phyloP scores from a whole-genome alignment of 1,140 invertebrate genomes.

The Euura saliciscinereae region DNA sequence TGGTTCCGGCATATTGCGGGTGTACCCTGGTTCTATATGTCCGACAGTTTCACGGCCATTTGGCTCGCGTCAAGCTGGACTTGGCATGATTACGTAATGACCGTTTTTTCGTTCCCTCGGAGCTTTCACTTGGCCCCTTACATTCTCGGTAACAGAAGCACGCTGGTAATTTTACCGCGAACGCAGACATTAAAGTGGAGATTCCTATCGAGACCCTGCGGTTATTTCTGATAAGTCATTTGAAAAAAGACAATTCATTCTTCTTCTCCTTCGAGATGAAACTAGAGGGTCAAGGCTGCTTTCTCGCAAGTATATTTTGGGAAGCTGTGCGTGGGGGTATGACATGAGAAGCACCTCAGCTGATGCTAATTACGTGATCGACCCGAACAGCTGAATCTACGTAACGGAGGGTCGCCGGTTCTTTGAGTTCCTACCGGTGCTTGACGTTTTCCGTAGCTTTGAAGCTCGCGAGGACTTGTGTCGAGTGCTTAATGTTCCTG shows the following conservation, averaged over 20 bases:
- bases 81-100: constrained; percentile 48
- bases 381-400: not conserved
- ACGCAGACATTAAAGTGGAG: constrained; percentile 51
- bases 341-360: no score
- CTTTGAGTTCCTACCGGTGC: not conserved
- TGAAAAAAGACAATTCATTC: no score
- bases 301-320: no score
- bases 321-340: no score
- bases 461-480: not conserved
- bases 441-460: not conserved
- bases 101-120: constrained; percentile 28
- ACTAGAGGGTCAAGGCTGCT: no score
- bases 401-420: not conserved
- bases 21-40: not conserved
- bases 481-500: not conserved
- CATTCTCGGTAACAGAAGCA: constrained; percentile 39
- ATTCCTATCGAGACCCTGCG: not conserved
- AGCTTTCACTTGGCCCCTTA: constrained; percentile 26
- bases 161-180: constrained; percentile 43
- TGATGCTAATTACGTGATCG: not conserved
- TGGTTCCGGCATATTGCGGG: not conserved
- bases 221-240: not conserved
- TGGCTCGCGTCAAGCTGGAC: constrained; percentile 41
- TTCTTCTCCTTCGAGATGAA: no score
- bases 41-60: constrained; percentile 32